Evolutionary conservation across 2,113 vertebrate genomes (phyloP).

Genomic region (Microcebus griseorufus): DNA sequence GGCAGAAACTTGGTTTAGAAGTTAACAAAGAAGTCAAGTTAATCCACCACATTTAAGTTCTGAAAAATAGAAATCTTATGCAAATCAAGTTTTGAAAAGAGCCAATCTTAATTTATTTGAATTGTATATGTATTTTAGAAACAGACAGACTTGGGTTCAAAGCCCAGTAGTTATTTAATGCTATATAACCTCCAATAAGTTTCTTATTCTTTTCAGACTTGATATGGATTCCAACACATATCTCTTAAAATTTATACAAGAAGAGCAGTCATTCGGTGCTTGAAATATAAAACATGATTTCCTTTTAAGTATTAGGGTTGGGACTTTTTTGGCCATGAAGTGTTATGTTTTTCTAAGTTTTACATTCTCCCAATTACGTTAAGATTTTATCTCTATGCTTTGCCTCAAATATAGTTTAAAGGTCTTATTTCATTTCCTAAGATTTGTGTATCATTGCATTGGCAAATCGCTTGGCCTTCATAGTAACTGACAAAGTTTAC

Average conservation of each 20-base stretch:
- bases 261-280: neutral
- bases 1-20: neutral
- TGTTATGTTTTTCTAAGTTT: conserved; percentile 18
- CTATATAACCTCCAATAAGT: neutral
- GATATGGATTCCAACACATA: neutral
- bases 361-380: neutral
- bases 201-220: neutral
- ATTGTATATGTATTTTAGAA: conserved; percentile 33
- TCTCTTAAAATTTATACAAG: neutral
- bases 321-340: neutral
- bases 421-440: conserved; percentile 21
- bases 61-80: neutral
- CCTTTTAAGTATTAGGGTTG: neutral
- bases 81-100: conserved; percentile 52
- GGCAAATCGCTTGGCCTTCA: conserved; percentile 29
- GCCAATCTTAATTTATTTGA: conserved; percentile 13
- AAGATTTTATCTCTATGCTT: conserved; percentile 34
- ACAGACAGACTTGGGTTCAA: neutral
- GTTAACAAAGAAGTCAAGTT: conserved; percentile 24
- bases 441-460: neutral
- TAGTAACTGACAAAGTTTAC: neutral
- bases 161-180: neutral
- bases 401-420: conserved; percentile 35
- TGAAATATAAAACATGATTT: neutral
- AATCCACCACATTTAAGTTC: conserved; percentile 20